A percentile compares a stretch with the other conserved stretches of the same genome.
Evolutionary conservation across 2,888 invertebrate species (phyloP).

Genomic region (Patella caerulea): DNA sequence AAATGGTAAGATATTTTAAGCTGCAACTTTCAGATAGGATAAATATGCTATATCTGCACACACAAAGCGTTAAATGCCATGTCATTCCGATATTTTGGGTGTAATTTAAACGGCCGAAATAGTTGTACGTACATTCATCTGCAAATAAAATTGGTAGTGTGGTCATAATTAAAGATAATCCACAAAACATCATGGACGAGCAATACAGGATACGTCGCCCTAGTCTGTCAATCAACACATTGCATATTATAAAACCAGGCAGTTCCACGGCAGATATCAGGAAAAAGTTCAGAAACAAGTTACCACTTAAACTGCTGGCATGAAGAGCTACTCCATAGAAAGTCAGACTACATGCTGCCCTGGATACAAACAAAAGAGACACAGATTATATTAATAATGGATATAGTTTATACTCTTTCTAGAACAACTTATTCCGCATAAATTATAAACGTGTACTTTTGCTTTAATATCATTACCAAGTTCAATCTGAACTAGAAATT

Average conservation of each 20-base stretch:
- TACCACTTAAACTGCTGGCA: constrained; percentile 31
- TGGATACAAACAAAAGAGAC: constrained; percentile 7
- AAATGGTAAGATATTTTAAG: too few relatives aligned
- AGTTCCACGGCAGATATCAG: constrained; percentile 33
- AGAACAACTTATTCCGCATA: too few relatives aligned
- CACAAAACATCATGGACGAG: constrained; percentile 19
- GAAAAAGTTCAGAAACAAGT: constrained; percentile 37
- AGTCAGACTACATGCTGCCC: constrained; percentile 42
- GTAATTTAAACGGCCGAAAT: too few relatives aligned
- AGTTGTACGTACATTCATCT: not conserved
- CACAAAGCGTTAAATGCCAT: too few relatives aligned
- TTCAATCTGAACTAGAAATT: too few relatives aligned
- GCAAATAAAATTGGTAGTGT: not conserved
- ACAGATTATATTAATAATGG: too few relatives aligned
- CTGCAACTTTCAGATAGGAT: too few relatives aligned
- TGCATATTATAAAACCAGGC: constrained; percentile 23
- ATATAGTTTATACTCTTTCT: too few relatives aligned
- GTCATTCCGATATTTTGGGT: too few relatives aligned
- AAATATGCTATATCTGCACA: too few relatives aligned
- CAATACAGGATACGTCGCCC: constrained; percentile 26
- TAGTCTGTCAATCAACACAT: constrained; percentile 25
- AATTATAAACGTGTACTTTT: too few relatives aligned
- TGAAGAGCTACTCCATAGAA: constrained; percentile 40
- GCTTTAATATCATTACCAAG: too few relatives aligned
- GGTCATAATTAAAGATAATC: not conserved